A percentile compares a stretch with the other conserved stretches of the same genome.
phyloP scores from a whole-genome alignment of 2,888 invertebrate genomes.

The Zygaena filipendulae region DNA sequence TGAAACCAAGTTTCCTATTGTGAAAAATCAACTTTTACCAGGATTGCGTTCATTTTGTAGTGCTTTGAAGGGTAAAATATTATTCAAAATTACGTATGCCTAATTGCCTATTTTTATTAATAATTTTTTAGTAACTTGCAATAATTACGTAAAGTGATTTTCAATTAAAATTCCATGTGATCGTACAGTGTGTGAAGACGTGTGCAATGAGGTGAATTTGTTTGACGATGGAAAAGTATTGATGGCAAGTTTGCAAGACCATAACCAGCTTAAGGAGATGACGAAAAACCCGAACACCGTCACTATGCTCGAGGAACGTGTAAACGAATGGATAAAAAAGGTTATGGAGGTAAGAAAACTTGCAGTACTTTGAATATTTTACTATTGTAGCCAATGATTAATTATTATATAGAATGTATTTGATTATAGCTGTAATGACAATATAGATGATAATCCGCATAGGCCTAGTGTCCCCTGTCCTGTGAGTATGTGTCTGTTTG shows the following conservation, averaged over 20 bases:
- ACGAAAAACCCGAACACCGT: slow-evolving; percentile 75
- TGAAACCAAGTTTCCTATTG: slow-evolving; percentile 80
- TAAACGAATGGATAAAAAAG: slow-evolving; percentile 82
- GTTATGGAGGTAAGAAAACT: slow-evolving; percentile 78
- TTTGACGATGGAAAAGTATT: slow-evolving; percentile 78
- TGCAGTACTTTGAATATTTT: not conserved
- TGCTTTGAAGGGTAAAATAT: slow-evolving; percentile 77
- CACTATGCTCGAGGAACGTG: slow-evolving; percentile 75
- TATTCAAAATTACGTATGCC: not conserved
- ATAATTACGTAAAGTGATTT: not conserved
- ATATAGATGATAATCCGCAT: too few species aligned
- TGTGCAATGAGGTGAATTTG: slow-evolving; percentile 80
- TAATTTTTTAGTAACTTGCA: not conserved
- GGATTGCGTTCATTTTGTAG: slow-evolving; percentile 89
- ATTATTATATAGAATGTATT: too few species aligned
- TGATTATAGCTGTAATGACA: too few species aligned
- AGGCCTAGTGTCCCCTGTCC: too few species aligned
- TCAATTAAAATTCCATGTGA: too few species aligned
- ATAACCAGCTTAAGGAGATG: slow-evolving; percentile 77
- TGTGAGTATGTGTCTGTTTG: too few species aligned
- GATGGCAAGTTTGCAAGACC: slow-evolving; percentile 69
- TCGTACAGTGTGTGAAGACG: slow-evolving; percentile 85
- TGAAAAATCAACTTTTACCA: slow-evolving; percentile 85
- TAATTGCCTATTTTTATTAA: not conserved
- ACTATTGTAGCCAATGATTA: not conserved